Evolutionary conservation across 1,140 invertebrate species (phyloP).

Genomic region (Epicauta chinensis): DNA sequence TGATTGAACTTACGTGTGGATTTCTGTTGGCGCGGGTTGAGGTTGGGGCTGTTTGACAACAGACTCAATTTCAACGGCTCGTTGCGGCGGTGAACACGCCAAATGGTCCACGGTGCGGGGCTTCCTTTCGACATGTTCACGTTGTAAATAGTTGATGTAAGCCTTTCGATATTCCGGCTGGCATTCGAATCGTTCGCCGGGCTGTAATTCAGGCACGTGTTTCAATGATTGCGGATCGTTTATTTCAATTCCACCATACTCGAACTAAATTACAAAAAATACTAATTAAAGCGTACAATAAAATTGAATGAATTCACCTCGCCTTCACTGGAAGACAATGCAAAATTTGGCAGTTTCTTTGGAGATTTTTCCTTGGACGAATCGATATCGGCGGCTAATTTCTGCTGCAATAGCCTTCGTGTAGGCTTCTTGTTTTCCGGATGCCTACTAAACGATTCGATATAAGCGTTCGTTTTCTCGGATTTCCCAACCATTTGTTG

Average conservation of each 20-base stretch:
- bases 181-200: conserved; percentile 39
- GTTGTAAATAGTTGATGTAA: conserved; percentile 40
- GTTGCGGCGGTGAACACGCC: conserved; percentile 1
- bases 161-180: conserved; percentile 48
- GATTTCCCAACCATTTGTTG: conserved; percentile 18
- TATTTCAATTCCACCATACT: conserved; percentile 26
- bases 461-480: conserved; percentile 32
- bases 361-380: conserved; percentile 33
- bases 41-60: background rate
- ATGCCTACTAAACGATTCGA: conserved; percentile 18
- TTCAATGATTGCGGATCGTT: conserved; percentile 1
- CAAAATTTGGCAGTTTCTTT: conserved; percentile 23
- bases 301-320: conserved; percentile 23
- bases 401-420: too few species aligned
- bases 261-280: conserved; percentile 19
- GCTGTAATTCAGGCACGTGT: conserved; percentile 3
- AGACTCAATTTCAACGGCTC: background rate
- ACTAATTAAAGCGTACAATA: background rate
- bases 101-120: conserved; percentile 27
- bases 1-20: too few species aligned
- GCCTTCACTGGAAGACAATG: conserved; percentile 24
- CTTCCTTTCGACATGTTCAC: conserved; percentile 34
- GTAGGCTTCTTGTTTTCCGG: background rate
- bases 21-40: background rate
- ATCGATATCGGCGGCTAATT: conserved; percentile 29